Evolutionary conservation across 23 tunicate genomes (phyloP), one percentile per base, ranked within the genome.

Genomic region (Trididemnum nubilum): DNA sequence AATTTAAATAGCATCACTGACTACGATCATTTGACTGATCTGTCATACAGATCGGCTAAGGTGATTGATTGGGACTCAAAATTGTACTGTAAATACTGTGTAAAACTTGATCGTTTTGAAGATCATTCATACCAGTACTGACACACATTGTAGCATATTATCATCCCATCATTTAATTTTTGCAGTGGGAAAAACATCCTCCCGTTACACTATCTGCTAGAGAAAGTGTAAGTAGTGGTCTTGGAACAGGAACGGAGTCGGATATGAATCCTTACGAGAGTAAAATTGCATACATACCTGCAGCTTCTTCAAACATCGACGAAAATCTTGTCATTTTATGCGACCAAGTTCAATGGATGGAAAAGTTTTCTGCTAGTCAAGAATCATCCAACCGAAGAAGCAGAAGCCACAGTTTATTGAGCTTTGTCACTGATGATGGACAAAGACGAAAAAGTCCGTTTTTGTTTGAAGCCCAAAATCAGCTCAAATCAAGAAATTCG

Each of bases 221-320:
- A 34, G 90, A 65, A 60, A 86, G 90, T 59, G 40, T 80, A 72
- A 86, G 90, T 80, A 85, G 89, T 44, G 90, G 90, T 25, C 73
- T 64, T n/a, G 90, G 90, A 58, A 86, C 90, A 0, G 90, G 85
- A 31, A 77, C 83, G 1, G 83, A 85, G 30, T 85, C 89, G 0
- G 89, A 85, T 38, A 65, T 67, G 40, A 3, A 79, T 23, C 65
- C 90, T 1, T 82, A 27, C 49, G 86, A 82, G 31, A 32, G 34
- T 22, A 37, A 27, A 49, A 36, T 4, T 38, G 9, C 59, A 7
- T 21, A 2, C 26, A 36, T 73, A 2, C 79, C 79, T 2, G 22
- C 32, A 7, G 23, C 23, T 23, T 40, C 60, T 9, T 24, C n/a
- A 73, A 37, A 59, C 38, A 33, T 33, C 7, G 33, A 67, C 74